A percentile compares a stretch with the other conserved stretches of the same genome.
phyloP scores from a whole-genome alignment of 2,888 invertebrate species.

The Meiosimyza platycephala region DNA sequence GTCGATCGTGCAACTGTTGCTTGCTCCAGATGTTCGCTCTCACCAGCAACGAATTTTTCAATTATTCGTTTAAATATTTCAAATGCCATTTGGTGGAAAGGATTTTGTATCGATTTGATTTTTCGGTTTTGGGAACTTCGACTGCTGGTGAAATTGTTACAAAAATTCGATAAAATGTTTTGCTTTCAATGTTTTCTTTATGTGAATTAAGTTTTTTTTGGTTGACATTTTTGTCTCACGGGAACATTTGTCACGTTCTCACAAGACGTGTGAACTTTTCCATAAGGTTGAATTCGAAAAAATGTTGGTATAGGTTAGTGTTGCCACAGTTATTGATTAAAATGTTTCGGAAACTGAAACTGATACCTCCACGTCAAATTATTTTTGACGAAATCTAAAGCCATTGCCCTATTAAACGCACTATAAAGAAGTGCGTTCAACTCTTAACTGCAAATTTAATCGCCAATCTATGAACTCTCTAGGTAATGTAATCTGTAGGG shows the following conservation, averaged over 20 bases:
- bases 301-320: too few relatives aligned
- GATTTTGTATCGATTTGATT: slow-evolving; percentile 42
- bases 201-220: neutral
- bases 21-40: slow-evolving; percentile 29
- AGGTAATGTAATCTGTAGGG: too few relatives aligned
- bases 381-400: too few relatives aligned
- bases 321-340: too few relatives aligned
- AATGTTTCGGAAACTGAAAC: too few relatives aligned
- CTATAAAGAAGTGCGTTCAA: neutral
- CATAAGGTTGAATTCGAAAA: too few relatives aligned
- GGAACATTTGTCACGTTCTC: slow-evolving; percentile 24
- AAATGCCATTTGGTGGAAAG: slow-evolving; percentile 34
- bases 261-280: neutral
- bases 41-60: slow-evolving; percentile 33
- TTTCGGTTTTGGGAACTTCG: slow-evolving; percentile 1
- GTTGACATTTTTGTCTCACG: slow-evolving; percentile 44
- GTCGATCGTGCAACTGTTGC: neutral
- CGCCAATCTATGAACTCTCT: too few relatives aligned
- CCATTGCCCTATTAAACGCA: too few relatives aligned
- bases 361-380: too few relatives aligned
- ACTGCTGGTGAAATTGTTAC: too few relatives aligned
- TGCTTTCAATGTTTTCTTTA: neutral
- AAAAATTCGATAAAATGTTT: slow-evolving; percentile 12
- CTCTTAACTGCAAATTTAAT: neutral
- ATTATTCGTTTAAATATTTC: slow-evolving; percentile 41